Evolutionary conservation across 2,888 invertebrate species (phyloP), one percentile per base, ranked within the genome.

Genomic region (Molanna angustata): DNA sequence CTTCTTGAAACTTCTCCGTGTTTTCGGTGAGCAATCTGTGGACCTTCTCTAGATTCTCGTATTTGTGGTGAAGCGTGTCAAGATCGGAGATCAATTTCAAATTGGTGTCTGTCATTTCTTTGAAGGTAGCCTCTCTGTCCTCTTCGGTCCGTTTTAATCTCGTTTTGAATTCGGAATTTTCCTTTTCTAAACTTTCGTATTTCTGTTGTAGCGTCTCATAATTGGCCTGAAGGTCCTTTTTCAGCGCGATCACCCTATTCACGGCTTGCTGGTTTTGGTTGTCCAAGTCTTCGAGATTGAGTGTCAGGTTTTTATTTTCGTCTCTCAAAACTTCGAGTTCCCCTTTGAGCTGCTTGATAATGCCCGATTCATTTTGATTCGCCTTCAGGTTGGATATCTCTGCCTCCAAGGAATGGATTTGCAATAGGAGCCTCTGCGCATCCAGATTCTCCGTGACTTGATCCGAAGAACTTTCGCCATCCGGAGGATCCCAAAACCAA

Each of bases 241-340:
- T 83, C 32, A 80, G 62, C 3, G 73, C 64, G 1, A 82, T 63
- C 14, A 83, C 67, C 63, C 75, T 76, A 58, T 80, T 82, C 69
- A 86, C 82, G 0, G 86, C 88, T 61, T 79, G 71, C 62, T 85
- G 82, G 64, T 90, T 86, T 67, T 89, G 87, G 41, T 69, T 76
- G 64, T 90, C 90, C 60, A 90, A 69, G 64, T 88, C 87, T 61
- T 87, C 87, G 48, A 90, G 70, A 61, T 77, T 83, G 3, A 67
- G 65, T 14, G 79, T 74, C 16, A 85, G 71, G 56, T 77, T 76
- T 59, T 71, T 73, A 58, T 83, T 82, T 64, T 84, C 81, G 62
- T 78, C 76, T 62, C 75, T 72, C 1, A 85, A 67, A 33, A 76
- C 72, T 1, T 65, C 64, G 13, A 82, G 64, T 65, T 80, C 79